Evolutionary conservation across 2,797 vertebrate species (phyloP).

Genomic region (Acestrorhynchus altus): DNA sequence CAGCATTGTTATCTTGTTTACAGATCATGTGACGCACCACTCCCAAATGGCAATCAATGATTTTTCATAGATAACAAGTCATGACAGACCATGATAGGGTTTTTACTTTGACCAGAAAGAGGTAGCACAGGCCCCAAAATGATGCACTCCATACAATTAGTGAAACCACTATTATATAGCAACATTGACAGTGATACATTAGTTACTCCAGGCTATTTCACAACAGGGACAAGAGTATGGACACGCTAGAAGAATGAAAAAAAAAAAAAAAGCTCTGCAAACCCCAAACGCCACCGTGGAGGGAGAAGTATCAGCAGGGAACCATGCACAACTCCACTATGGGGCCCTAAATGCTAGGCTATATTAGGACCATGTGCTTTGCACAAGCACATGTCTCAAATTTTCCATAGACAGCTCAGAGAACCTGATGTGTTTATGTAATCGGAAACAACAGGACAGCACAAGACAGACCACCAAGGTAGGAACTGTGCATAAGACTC

Average conservation of each 20-base stretch:
- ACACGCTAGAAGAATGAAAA: neutral
- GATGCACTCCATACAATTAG: neutral
- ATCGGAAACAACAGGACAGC: conserved; percentile 17
- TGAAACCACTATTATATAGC: neutral
- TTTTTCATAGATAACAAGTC: neutral
- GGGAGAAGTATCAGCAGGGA: neutral
- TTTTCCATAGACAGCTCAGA: conserved; percentile 42
- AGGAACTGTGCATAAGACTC: neutral
- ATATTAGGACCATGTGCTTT: conserved; percentile 40
- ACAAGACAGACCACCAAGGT: conserved; percentile 13
- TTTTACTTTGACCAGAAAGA: neutral
- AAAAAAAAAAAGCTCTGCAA: neutral
- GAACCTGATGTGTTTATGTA: conserved; percentile 9
- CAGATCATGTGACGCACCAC: neutral
- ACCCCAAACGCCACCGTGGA: neutral
- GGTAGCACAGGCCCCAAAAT: neutral
- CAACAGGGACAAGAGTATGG: neutral
- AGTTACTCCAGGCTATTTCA: neutral
- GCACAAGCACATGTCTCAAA: conserved; percentile 20
- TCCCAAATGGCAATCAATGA: neutral
- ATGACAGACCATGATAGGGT: neutral
- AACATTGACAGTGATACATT: neutral
- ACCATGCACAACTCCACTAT: neutral
- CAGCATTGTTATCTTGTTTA: neutral
- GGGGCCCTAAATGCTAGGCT: conserved; percentile 36